phyloP scores from a whole-genome alignment of 2,113 vertebrate genomes.

The Forbesichthys agassizii region DNA sequence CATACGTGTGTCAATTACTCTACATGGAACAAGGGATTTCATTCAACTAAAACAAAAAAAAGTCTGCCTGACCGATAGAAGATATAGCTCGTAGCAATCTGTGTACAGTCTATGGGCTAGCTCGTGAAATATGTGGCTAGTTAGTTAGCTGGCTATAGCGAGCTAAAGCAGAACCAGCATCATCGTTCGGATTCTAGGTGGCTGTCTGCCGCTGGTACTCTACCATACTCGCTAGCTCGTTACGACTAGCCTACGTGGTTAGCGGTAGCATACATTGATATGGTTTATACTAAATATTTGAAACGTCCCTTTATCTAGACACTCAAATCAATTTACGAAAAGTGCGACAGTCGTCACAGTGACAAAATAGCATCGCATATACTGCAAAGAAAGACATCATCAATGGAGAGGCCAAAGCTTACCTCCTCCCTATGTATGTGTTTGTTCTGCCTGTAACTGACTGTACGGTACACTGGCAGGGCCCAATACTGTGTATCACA shows the following conservation, averaged over 20 bases:
- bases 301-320: not conserved
- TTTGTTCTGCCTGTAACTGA: conserved; percentile 30
- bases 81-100: too few relatives aligned
- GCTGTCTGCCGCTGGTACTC: conserved; percentile 46
- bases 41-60: too few relatives aligned
- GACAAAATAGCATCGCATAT: not conserved
- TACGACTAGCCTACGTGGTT: conserved; percentile 36
- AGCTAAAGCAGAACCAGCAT: conserved; percentile 35
- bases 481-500: conserved; percentile 73
- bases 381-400: conserved; percentile 30
- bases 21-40: too few relatives aligned
- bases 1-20: too few relatives aligned
- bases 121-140: conserved; percentile 36
- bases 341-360: not conserved
- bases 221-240: conserved; percentile 34
- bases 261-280: conserved; percentile 24
- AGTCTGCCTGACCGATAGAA: too few relatives aligned
- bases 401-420: conserved; percentile 20
- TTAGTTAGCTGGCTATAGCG: conserved; percentile 35
- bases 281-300: conserved; percentile 8
- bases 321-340: rapidly evolving
- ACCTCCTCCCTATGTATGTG: conserved; percentile 33
- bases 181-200: conserved; percentile 31
- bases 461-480: conserved; percentile 52
- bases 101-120: too few relatives aligned